phyloP scores from a whole-genome alignment of 1,140 invertebrate species.

The Caerostris extrusa region DNA sequence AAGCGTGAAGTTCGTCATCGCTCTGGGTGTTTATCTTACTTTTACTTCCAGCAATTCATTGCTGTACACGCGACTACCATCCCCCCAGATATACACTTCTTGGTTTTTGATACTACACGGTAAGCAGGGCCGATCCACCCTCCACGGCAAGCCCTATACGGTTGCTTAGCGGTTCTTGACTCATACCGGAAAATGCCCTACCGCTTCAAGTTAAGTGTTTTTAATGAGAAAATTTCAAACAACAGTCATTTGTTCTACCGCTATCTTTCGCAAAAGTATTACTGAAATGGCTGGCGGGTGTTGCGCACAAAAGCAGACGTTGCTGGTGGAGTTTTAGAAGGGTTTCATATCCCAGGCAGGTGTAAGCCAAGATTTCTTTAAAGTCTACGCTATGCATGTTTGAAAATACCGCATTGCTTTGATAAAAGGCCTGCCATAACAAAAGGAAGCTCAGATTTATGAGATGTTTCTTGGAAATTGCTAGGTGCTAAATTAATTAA shows the following conservation, averaged over 20 bases:
- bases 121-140: too few relatives aligned
- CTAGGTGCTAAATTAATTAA: too few relatives aligned
- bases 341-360: background rate
- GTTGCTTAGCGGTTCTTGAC: background rate
- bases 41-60: slow-evolving; percentile 53
- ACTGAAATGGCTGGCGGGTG: too few relatives aligned
- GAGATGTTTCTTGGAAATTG: too few relatives aligned
- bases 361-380: background rate
- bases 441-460: too few relatives aligned
- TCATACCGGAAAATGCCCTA: background rate
- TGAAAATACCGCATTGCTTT: too few relatives aligned
- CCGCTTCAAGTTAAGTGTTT: background rate
- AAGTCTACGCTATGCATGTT: background rate
- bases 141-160: background rate
- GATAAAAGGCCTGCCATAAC: too few relatives aligned
- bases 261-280: background rate
- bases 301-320: background rate
- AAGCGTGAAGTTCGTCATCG: slow-evolving; percentile 64
- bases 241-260: slow-evolving; percentile 17
- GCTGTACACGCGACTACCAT: slow-evolving; percentile 14
- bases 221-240: slow-evolving; percentile 27
- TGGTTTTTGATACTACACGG: slow-evolving; percentile 21
- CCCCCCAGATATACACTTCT: background rate
- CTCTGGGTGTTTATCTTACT: slow-evolving; percentile 42
- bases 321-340: too few relatives aligned